Base-by-base conservation (phyloP, 2,888 invertebrate species). In the Perizoma affinitatum region DNA sequence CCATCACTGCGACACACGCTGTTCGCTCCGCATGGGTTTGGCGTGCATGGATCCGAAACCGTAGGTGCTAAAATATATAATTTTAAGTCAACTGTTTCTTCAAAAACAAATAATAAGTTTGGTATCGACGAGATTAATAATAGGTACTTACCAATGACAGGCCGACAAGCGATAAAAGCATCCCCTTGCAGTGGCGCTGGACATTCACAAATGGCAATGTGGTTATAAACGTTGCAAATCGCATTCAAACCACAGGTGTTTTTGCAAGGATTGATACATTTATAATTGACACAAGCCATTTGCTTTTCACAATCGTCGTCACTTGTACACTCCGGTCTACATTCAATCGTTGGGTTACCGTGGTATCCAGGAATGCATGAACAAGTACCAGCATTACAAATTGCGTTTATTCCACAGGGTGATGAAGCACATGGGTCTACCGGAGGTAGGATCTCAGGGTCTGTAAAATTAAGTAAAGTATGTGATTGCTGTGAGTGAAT, bases 201-300 rank as follows among this genome's bases (percentile, higher is more conserved):
- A 80, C 97, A 97, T 63, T 94, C 94, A 80, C 97, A 97, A 65
- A 95, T 94, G 4, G 97, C 96, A 43, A 95, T 94, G 76, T 97
- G 97, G 79, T 96, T 96, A 68, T 95, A 94, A 2, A 96, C 96
- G 63, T 95, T 93, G 78, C 97, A 97, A 66, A 95, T 88, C 43
- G 96, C 95, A 77, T 95, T 95, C 5, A 88, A 64, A 5, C 96
- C 96, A 76, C 96, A 96, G 6, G 94, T 92, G 48, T 95, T 94
- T 22, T 93, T 93, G 76, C 96, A 97, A 10, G 96, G 96, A 83
- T 96, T 94, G 46, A 93, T 86, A 82, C 96, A 97, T 85, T 96
- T 96, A 74, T 95, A 94, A 75, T 94, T 95, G 45, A 95, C 94
- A 74, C 96, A 96, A 45, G 96, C 95, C 76, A 93, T 86, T 71